Evolutionary conservation across 2,113 vertebrate species (phyloP).

Genomic region (Hirundichthys speculiger): DNA sequence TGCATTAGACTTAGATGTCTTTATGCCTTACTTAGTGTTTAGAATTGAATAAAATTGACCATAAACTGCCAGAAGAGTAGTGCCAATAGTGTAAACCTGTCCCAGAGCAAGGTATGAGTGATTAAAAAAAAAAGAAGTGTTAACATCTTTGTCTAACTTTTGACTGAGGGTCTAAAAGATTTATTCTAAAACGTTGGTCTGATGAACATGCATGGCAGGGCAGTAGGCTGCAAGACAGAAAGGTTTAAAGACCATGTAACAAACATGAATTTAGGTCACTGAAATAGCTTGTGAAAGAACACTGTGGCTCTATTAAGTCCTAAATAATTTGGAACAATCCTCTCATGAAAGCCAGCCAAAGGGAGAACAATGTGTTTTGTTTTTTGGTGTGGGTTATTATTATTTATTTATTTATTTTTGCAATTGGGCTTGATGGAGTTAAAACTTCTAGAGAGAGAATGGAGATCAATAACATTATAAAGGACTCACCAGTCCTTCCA

Average conservation of each 20-base stretch:
- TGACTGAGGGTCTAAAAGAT: constrained; percentile 18
- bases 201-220: constrained; percentile 56
- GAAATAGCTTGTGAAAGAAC: constrained; percentile 31
- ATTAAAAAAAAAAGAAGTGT: constrained; percentile 11
- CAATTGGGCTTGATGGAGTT: constrained; percentile 64
- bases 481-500: constrained; percentile 30
- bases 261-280: not conserved
- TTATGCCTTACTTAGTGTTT: constrained; percentile 4
- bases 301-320: constrained; percentile 26
- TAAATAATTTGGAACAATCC: constrained; percentile 22
- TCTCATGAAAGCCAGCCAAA: constrained; percentile 26
- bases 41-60: constrained; percentile 30
- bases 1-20: constrained; percentile 45
- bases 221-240: constrained; percentile 65
- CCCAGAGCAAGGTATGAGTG: constrained; percentile 15
- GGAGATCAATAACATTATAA: constrained; percentile 28
- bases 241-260: constrained; percentile 33
- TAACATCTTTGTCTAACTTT: not conserved
- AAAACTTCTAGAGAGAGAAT: constrained; percentile 23
- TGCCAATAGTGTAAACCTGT: constrained; percentile 23
- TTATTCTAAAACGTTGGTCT: not conserved
- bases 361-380: constrained; percentile 23
- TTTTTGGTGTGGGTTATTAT: too few relatives aligned
- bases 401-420: too few relatives aligned
- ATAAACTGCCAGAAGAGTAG: constrained; percentile 13